phyloP scores from a whole-genome alignment of 2,113 vertebrate species.

The Mohoua ochrocephala region DNA sequence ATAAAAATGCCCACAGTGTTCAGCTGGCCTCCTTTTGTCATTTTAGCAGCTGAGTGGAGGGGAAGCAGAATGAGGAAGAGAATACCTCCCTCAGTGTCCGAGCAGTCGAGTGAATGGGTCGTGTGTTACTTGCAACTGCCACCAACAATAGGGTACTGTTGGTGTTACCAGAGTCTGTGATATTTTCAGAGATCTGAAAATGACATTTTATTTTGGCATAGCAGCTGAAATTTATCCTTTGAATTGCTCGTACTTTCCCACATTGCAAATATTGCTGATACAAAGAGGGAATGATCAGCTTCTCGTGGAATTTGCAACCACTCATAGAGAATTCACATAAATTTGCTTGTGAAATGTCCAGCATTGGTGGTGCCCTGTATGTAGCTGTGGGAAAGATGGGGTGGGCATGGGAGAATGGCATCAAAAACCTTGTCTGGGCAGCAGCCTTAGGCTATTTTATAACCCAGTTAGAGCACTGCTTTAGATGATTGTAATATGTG shows the following conservation, averaged over 20 bases:
- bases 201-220: not conserved
- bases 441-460: not conserved
- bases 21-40: slow-evolving; percentile 16
- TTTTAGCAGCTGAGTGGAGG: not conserved
- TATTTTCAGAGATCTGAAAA: slow-evolving; percentile 13
- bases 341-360: not conserved
- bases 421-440: not conserved
- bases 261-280: not conserved
- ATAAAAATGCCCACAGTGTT: not conserved
- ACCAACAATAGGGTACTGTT: slow-evolving; percentile 25
- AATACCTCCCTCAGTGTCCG: not conserved
- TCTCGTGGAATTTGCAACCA: not conserved
- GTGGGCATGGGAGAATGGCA: not conserved
- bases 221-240: not conserved
- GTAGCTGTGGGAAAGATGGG: not conserved
- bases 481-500: not conserved
- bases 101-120: not conserved
- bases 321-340: not conserved
- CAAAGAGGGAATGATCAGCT: not conserved
- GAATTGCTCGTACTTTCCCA: slow-evolving; percentile 2
- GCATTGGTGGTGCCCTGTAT: not conserved
- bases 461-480: not conserved
- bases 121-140: not conserved
- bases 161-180: not conserved
- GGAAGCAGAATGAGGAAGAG: not conserved